Evolutionary conservation across 2,888 invertebrate species (phyloP).

Genomic region (Perdita meconis): DNA sequence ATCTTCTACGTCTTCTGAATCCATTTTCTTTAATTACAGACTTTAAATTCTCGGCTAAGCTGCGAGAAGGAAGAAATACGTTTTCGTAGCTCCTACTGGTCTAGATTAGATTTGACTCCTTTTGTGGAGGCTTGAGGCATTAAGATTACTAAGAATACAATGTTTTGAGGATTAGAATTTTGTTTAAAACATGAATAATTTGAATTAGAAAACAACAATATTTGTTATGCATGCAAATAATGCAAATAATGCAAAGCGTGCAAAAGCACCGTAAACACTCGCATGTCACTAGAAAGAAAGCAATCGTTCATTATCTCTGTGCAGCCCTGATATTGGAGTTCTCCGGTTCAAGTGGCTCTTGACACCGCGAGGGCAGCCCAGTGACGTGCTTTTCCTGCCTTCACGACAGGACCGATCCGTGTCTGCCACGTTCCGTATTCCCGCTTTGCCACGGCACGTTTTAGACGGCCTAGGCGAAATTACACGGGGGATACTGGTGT

Average conservation of each 20-base stretch:
- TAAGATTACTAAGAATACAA: too few species aligned
- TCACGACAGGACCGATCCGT: conserved; percentile 71
- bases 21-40: too few species aligned
- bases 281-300: conserved; percentile 6
- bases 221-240: too few species aligned
- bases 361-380: conserved; percentile 30
- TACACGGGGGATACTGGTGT: conserved; percentile 47
- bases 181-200: too few species aligned
- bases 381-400: conserved; percentile 54
- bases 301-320: conserved; percentile 1
- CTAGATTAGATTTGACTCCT: too few species aligned
- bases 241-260: neutral
- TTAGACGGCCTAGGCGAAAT: conserved; percentile 56
- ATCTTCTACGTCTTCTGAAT: too few species aligned
- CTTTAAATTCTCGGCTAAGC: too few species aligned
- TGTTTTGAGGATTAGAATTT: too few species aligned
- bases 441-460: conserved; percentile 49
- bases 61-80: too few species aligned
- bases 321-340: neutral
- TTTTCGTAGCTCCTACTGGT: too few species aligned
- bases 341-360: conserved; percentile 17
- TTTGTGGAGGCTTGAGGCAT: too few species aligned
- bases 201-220: too few species aligned
- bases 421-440: conserved; percentile 66
- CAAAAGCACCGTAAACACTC: neutral